Percentiles rank a stretch among this genome's conserved stretches.
These are phyloP conservation scores for Meliscaeva auricollis DNA, from an alignment of 2,888 invertebrate genomes.

Conservation along the genomic window DNA sequence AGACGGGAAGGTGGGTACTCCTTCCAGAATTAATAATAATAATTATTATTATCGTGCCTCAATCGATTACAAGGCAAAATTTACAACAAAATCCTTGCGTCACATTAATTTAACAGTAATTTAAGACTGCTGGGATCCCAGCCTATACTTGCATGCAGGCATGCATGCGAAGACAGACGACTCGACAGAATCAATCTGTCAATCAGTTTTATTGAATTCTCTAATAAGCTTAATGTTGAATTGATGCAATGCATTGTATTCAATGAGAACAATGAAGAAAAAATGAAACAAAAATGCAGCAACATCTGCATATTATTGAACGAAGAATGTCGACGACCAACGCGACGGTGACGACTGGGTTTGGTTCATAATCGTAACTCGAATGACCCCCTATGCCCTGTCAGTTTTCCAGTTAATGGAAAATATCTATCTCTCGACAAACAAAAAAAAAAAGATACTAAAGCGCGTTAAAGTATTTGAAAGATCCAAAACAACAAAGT, in stretches of 20 bases:
- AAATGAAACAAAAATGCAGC: conserved; percentile 3
- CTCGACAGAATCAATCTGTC: conserved; percentile 58
- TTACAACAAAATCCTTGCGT: conserved; percentile 64
- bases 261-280: conserved; percentile 6
- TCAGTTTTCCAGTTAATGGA: conserved; percentile 20
- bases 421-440: conserved; percentile 19
- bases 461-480: conserved; percentile 52
- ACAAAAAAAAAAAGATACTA: conserved; percentile 34
- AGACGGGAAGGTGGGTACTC: neutral
- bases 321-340: neutral
- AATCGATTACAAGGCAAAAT: conserved; percentile 59
- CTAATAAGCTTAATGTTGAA: conserved; percentile 29
- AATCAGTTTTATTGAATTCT: conserved; percentile 64
- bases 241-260: conserved; percentile 6
- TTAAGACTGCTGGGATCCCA: conserved; percentile 29
- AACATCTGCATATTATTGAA: conserved; percentile 13
- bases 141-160: neutral
- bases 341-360: too few species aligned
- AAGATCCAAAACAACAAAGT: neutral
- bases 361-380: conserved; percentile 1
- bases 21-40: conserved; percentile 45
- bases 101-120: conserved; percentile 57
- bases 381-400: conserved; percentile 18
- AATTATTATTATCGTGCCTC: conserved; percentile 35
- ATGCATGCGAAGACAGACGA: conserved; percentile 24